Evolutionary conservation across 1,140 invertebrate species (phyloP).

Genomic region (Latrodectus geometricus): DNA sequence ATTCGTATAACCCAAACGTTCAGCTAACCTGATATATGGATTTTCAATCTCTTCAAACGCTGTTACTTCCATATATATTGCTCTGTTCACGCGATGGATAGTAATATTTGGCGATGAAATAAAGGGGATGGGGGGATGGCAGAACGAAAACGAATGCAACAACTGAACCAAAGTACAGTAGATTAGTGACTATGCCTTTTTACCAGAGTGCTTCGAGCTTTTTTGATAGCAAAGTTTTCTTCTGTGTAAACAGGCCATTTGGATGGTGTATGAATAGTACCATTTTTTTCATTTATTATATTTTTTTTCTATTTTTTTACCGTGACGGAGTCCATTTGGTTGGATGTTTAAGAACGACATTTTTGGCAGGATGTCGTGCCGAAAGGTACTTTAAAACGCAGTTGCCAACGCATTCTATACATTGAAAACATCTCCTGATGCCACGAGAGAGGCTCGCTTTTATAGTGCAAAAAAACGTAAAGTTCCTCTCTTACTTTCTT

Average conservation of each 20-base stretch:
- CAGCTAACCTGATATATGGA: slow-evolving; percentile 9
- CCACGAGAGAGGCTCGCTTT: neutral
- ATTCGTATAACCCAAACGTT: neutral
- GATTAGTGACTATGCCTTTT: slow-evolving; percentile 3
- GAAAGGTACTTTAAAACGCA: slow-evolving; percentile 24
- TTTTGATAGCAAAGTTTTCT: neutral
- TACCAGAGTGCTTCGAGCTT: neutral
- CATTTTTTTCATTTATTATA: neutral
- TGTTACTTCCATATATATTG: slow-evolving; percentile 4
- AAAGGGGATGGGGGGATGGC: neutral
- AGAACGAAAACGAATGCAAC: neutral
- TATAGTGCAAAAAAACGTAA: neutral
- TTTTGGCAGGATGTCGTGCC: slow-evolving; percentile 23
- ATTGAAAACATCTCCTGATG: neutral
- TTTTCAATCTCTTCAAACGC: slow-evolving; percentile 17
- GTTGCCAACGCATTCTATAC: neutral
- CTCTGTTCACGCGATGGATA: slow-evolving; percentile 14
- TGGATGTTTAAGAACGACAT: neutral
- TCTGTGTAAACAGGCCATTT: slow-evolving; percentile 24
- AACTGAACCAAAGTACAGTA: neutral
- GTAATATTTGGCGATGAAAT: neutral
- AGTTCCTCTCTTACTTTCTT: neutral
- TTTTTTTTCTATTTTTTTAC: neutral
- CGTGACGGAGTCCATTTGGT: slow-evolving; percentile 18
- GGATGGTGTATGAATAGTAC: neutral